phyloP scores from a whole-genome alignment of 2,888 invertebrate genomes.

The Himalopsyche tibetana region DNA sequence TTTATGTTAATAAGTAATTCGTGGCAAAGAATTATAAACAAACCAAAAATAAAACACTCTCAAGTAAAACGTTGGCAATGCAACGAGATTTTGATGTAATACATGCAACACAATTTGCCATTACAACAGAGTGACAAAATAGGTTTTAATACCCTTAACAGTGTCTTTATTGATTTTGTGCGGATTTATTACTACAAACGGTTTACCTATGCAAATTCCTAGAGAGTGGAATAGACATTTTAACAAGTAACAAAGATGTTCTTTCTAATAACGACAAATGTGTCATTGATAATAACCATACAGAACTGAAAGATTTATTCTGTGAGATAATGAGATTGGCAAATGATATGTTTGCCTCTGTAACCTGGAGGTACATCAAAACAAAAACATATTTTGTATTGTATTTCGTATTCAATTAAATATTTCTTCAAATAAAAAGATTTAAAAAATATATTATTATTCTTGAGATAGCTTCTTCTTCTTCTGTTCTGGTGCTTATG shows the following conservation, averaged over 20 bases:
- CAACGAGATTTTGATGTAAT: neutral
- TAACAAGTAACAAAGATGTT: neutral
- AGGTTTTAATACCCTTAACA: neutral
- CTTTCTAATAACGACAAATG: neutral
- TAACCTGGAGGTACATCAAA: too few species aligned
- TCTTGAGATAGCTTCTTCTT: too few species aligned
- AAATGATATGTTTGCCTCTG: too few species aligned
- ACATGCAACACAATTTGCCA: neutral
- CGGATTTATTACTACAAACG: neutral
- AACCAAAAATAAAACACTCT: too few species aligned
- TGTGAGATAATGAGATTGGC: neutral
- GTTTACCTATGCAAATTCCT: neutral
- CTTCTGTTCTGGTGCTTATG: too few species aligned
- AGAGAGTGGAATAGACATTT: neutral
- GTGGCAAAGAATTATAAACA: too few species aligned
- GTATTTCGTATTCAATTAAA: too few species aligned
- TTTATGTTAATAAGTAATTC: too few species aligned
- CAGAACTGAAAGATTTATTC: neutral
- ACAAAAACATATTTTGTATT: too few species aligned
- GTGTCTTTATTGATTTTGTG: conserved; percentile 11
- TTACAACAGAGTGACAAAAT: neutral
- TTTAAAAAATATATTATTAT: neutral
- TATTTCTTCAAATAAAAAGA: neutral
- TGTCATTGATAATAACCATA: neutral
- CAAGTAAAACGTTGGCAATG: neutral